A percentile compares a stretch with the other conserved stretches of the same genome.
Evolutionary conservation across 1,140 invertebrate species (phyloP).

Genomic region (Aphelinus atriplicis): DNA sequence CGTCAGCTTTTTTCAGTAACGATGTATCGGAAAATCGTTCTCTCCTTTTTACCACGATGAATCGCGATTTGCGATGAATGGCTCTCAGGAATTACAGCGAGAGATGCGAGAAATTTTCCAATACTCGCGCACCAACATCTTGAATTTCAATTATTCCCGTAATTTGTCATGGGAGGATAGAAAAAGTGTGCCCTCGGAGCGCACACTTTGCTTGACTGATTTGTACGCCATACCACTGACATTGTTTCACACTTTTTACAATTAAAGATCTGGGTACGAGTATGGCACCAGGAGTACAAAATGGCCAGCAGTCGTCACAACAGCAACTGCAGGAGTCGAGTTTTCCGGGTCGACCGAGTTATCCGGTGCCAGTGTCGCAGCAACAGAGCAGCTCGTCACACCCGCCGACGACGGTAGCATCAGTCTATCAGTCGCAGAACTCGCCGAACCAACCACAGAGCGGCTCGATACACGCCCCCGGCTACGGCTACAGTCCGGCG

Average conservation of each 20-base stretch:
- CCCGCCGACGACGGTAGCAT: constrained; percentile 10
- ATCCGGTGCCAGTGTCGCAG: constrained; percentile 41
- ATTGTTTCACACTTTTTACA: neutral
- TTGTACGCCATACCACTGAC: neutral
- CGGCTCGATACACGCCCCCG: neutral
- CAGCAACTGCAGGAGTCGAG: constrained; percentile 46
- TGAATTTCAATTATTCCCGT: neutral
- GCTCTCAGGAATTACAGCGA: too few relatives aligned
- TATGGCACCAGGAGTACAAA: constrained; percentile 6
- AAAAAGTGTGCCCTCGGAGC: too few relatives aligned
- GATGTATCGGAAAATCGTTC: too few relatives aligned
- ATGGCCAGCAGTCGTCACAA: constrained; percentile 39
- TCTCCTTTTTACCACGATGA: too few relatives aligned
- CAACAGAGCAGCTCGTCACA: constrained; percentile 30
- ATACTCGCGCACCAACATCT: neutral
- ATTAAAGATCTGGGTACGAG: constrained; percentile 1
- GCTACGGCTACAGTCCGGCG: constrained; percentile 17
- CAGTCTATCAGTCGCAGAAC: constrained; percentile 49
- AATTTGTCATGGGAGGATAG: too few relatives aligned
- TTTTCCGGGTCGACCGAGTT: constrained; percentile 50
- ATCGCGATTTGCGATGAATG: too few relatives aligned
- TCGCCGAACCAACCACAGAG: constrained; percentile 40
- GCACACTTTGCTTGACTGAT: neutral
- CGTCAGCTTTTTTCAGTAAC: too few relatives aligned
- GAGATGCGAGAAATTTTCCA: neutral